Conservation (phyloP, 2,113 vertebrate genomes). For the Cryptomyrus ogoouensis region DNA sequence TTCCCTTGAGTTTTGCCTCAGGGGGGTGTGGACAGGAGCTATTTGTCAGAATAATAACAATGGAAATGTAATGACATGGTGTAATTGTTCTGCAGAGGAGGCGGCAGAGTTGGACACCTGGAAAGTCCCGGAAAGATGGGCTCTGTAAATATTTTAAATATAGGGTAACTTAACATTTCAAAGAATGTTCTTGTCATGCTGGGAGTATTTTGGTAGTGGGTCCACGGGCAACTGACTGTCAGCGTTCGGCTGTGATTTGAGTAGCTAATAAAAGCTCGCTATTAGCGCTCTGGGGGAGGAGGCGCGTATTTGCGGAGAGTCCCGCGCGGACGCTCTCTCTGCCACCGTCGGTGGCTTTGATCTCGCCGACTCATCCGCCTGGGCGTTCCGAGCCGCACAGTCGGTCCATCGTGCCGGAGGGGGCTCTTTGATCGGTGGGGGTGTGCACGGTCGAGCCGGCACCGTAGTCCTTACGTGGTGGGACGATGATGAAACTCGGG, state of each 20-base stretch:
- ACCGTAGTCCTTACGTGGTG: neutral
- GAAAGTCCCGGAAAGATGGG: neutral
- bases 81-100: neutral
- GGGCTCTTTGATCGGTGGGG: slow-evolving; percentile 3
- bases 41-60: neutral
- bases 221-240: neutral
- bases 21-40: neutral
- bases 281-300: neutral
- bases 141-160: neutral
- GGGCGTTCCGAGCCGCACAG: neutral
- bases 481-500: slow-evolving; percentile 9
- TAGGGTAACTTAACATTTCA: neutral
- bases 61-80: neutral
- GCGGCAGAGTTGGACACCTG: neutral
- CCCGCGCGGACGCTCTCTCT: too few relatives aligned
- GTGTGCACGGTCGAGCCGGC: neutral
- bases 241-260: neutral
- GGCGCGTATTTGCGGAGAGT: neutral
- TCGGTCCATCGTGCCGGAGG: neutral
- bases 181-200: neutral
- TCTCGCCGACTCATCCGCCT: neutral
- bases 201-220: slow-evolving; percentile 6
- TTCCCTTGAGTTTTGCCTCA: neutral
- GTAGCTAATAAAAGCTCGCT: neutral
- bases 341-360: neutral